Evolutionary conservation across 1,140 invertebrate species (phyloP).

Genomic region (Aphelenchoides avenae): DNA sequence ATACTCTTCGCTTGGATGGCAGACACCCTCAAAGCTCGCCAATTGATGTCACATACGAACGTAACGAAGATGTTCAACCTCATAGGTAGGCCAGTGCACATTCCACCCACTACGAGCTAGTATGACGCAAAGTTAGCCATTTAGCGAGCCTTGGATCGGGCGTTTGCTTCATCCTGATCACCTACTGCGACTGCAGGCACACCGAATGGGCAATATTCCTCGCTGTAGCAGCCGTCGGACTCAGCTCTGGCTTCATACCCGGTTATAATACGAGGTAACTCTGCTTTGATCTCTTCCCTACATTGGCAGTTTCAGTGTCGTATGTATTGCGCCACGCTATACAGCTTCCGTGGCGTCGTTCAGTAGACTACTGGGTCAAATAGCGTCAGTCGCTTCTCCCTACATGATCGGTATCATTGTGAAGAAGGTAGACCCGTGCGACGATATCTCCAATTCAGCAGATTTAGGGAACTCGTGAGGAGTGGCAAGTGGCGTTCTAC

Average conservation of each 20-base stretch:
- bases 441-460: no score
- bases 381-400: slow-evolving; percentile 52
- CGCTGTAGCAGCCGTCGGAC: slow-evolving; percentile 48
- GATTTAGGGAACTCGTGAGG: slow-evolving; percentile 38
- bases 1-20: slow-evolving; percentile 55
- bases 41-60: slow-evolving; percentile 29
- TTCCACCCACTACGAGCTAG: neutral
- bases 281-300: slow-evolving; percentile 1
- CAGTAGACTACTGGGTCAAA: slow-evolving; percentile 51
- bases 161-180: slow-evolving; percentile 45
- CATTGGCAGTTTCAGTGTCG: slow-evolving; percentile 33
- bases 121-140: slow-evolving; percentile 15
- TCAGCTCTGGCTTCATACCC: slow-evolving; percentile 56
- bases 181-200: slow-evolving; percentile 49
- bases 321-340: slow-evolving; percentile 55
- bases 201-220: slow-evolving; percentile 39
- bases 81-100: slow-evolving; percentile 41
- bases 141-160: slow-evolving; percentile 53
- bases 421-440: no score
- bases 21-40: slow-evolving; percentile 33
- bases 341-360: slow-evolving; percentile 56
- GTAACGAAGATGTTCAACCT: slow-evolving; percentile 55
- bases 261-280: slow-evolving; percentile 55
- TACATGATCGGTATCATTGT: slow-evolving; percentile 50
- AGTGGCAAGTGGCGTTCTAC: slow-evolving; percentile 45